phyloP scores from a whole-genome alignment of 2,888 invertebrate genomes.

The Sesamia inferens region DNA sequence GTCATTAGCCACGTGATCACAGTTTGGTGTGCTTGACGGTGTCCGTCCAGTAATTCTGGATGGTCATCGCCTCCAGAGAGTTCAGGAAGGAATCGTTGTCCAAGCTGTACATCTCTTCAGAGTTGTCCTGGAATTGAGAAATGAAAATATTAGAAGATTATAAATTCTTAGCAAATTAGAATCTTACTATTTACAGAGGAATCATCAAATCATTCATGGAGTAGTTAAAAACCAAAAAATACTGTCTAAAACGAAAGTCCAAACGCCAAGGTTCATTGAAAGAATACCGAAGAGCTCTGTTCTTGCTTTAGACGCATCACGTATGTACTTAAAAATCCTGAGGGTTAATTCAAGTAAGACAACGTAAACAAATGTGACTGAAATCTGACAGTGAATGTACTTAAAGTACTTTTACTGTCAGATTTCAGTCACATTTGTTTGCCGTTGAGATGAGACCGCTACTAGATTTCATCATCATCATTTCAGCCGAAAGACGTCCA shows the following conservation, averaged over 20 bases:
- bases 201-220: neutral
- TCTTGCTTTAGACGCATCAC: neutral
- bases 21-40: conserved; percentile 97
- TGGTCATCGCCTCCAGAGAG: conserved; percentile 97
- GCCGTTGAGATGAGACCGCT: too few relatives aligned
- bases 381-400: too few relatives aligned
- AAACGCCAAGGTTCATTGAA: neutral
- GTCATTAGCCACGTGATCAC: conserved; percentile 80
- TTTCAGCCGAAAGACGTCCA: too few relatives aligned
- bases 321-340: neutral
- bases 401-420: too few relatives aligned
- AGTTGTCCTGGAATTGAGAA: conserved; percentile 93
- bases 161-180: neutral
- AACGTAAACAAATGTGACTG: too few relatives aligned
- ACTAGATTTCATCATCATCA: too few relatives aligned
- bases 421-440: too few relatives aligned
- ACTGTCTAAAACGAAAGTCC: neutral
- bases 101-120: conserved; percentile 98
- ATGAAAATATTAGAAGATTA: conserved; percentile 21
- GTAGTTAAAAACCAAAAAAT: too few relatives aligned
- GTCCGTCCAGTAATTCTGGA: conserved; percentile 98
- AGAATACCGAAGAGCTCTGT: neutral
- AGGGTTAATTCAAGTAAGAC: too few relatives aligned
- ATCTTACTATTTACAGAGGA: neutral
- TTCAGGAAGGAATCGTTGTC: conserved; percentile 98